These are phyloP conservation scores for Lamellibrachia columna DNA, from an alignment of 2,888 invertebrate species.

Conservation along the genomic window DNA sequence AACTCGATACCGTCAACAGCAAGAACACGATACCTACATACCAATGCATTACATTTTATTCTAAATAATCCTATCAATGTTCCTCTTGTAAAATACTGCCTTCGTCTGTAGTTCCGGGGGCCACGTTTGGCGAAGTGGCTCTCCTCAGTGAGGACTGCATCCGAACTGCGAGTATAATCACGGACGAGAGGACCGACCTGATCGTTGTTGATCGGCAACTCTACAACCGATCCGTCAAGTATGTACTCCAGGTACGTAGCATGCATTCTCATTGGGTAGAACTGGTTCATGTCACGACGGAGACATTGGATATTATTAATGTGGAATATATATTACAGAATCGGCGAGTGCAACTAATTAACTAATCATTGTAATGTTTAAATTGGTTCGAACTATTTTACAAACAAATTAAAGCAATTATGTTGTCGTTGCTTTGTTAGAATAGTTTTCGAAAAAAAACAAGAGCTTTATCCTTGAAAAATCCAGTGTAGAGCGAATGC, in stretches of 20 bases:
- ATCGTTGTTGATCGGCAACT: conserved; percentile 62
- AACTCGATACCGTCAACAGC: not conserved
- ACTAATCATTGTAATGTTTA: too few species aligned
- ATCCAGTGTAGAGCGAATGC: too few species aligned
- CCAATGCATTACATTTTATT: not conserved
- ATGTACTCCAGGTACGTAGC: conserved; percentile 48
- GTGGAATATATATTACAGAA: too few species aligned
- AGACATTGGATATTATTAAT: too few species aligned
- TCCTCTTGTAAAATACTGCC: not conserved
- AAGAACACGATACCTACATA: not conserved
- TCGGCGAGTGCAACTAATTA: too few species aligned
- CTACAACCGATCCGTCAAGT: conserved; percentile 60
- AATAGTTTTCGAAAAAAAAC: too few species aligned
- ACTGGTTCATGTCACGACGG: not conserved
- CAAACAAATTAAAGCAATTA: too few species aligned
- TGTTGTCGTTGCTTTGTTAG: too few species aligned
- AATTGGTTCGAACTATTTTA: too few species aligned
- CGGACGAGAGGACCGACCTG: conserved; percentile 58
- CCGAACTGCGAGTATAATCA: conserved; percentile 62
- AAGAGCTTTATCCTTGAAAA: too few species aligned
- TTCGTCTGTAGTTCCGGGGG: conserved; percentile 54
- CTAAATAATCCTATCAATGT: not conserved
- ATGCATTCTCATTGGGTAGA: not conserved
- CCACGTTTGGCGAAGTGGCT: conserved; percentile 64
- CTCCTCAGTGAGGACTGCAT: conserved; percentile 60